These are phyloP conservation scores for Lathamus discolor DNA, from an alignment of 2,113 vertebrate genomes.

Conservation along the genomic window DNA sequence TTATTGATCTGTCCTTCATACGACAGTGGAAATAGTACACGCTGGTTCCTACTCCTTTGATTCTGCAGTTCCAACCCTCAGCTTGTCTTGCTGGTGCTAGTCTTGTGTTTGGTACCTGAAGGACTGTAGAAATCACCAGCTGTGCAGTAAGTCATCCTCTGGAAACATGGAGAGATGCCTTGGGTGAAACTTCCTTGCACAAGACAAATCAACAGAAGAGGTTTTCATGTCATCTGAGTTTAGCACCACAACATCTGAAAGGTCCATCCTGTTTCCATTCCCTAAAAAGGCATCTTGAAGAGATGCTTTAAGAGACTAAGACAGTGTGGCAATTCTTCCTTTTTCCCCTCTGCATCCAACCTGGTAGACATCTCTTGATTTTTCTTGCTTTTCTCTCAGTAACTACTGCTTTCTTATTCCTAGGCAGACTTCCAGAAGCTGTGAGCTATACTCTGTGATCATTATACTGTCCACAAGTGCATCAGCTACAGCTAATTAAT, in stretches of 20 bases:
- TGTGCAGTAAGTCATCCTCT: background rate
- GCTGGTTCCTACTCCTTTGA: background rate
- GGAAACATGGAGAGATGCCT: background rate
- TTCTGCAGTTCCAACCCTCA: background rate
- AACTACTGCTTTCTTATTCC: background rate
- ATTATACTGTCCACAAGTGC: constrained; percentile 10
- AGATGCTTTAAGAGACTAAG: background rate
- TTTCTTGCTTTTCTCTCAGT: background rate
- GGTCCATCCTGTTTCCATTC: background rate
- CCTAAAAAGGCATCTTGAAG: background rate
- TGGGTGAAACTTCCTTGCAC: background rate
- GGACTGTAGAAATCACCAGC: background rate
- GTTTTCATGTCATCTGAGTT: background rate
- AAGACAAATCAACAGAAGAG: background rate
- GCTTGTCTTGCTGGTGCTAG: background rate
- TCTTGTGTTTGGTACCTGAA: background rate
- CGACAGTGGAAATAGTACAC: background rate
- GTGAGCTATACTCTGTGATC: background rate
- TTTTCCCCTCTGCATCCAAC: background rate
- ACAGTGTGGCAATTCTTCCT: background rate
- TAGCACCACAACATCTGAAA: background rate
- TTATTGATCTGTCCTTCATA: background rate
- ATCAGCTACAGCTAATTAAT: constrained; percentile 40
- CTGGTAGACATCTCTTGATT: background rate
- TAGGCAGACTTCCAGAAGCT: background rate